Evolutionary conservation across 2,113 vertebrate genomes (phyloP).

Genomic region (Trematomus loennbergii): DNA sequence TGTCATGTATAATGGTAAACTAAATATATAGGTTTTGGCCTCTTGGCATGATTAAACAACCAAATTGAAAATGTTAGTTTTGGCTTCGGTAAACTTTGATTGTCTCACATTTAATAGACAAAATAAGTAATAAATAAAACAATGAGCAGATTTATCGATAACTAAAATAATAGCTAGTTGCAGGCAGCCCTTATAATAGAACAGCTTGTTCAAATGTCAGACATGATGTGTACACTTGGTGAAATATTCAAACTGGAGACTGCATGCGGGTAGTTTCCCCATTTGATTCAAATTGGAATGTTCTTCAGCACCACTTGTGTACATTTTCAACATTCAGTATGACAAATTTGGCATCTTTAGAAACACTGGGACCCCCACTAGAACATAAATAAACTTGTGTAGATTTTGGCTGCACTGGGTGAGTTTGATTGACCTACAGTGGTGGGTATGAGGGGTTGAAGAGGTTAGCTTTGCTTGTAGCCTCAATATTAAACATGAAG

Average conservation of each 20-base stretch:
- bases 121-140: not conserved
- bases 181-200: too few species aligned
- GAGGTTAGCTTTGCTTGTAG: not conserved
- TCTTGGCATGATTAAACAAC: not conserved
- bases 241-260: not conserved
- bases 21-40: not conserved
- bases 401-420: not conserved
- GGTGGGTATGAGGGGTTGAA: not conserved
- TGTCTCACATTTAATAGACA: not conserved
- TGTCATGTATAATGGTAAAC: not conserved
- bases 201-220: not conserved
- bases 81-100: not conserved
- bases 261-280: not conserved
- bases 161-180: not conserved
- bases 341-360: not conserved
- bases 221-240: not conserved
- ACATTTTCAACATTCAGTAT: not conserved
- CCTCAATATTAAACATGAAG: constrained; percentile 5
- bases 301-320: not conserved
- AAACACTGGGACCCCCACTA: not conserved
- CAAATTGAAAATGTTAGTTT: not conserved
- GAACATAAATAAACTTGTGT: not conserved
- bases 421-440: not conserved
- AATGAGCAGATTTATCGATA: not conserved
- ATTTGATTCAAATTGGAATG: constrained; percentile 1